A percentile compares a stretch with the other conserved stretches of the same genome.
Evolutionary conservation across 2,888 invertebrate genomes (phyloP).

Genomic region (Rhagonycha fulva): DNA sequence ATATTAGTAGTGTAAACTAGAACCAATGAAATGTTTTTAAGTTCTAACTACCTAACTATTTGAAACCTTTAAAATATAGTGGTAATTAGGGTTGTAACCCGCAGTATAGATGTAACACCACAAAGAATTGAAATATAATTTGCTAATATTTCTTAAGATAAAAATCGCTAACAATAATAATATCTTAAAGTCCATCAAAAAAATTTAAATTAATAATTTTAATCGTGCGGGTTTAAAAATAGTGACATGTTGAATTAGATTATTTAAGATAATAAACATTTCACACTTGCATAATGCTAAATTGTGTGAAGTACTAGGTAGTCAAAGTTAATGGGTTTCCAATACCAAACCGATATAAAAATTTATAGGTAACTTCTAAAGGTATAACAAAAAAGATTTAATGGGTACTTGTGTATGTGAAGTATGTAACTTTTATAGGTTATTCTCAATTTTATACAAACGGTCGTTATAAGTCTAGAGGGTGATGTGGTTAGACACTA

Average conservation of each 20-base stretch:
- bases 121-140: not conserved
- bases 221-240: not conserved
- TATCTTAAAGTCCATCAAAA: not conserved
- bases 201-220: not conserved
- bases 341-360: not conserved
- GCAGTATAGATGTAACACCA: not conserved
- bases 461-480: not conserved
- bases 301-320: not conserved
- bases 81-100: not conserved
- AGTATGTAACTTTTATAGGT: not conserved
- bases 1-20: not conserved
- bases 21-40: not conserved
- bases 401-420: not conserved
- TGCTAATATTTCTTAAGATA: not conserved
- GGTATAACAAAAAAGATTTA: not conserved
- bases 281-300: not conserved
- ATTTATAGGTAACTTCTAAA: not conserved
- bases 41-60: not conserved
- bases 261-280: not conserved
- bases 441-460: not conserved
- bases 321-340: not conserved
- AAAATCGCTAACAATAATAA: not conserved
- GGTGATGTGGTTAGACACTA: constrained; percentile 4
- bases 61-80: not conserved
- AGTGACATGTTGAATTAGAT: not conserved